A percentile compares a stretch with the other conserved stretches of the same genome.
These are phyloP conservation scores for Pimpla rufipes DNA, from an alignment of 2,888 invertebrate genomes.

Conservation along the genomic window DNA sequence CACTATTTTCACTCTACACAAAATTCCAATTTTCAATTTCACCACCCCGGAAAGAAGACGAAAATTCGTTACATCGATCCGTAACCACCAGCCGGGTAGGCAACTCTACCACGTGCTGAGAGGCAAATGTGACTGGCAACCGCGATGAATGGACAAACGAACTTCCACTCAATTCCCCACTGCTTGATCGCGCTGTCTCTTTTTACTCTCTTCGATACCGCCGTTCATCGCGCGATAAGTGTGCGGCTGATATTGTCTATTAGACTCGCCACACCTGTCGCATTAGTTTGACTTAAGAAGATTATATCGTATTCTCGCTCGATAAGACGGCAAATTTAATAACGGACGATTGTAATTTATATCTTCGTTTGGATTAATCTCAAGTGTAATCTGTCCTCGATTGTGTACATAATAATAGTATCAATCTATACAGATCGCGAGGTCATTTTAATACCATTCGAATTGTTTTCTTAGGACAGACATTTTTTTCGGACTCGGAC, in stretches of 20 bases:
- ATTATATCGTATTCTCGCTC: conserved; percentile 17
- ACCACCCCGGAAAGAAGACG: not conserved
- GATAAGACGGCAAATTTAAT: not conserved
- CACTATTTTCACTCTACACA: not conserved
- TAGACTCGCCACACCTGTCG: conserved; percentile 22
- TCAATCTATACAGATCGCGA: not conserved
- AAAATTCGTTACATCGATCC: not conserved
- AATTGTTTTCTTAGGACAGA: not conserved
- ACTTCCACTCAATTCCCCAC: conserved; percentile 61
- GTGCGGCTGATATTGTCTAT: conserved; percentile 21
- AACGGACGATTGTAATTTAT: conserved; percentile 1
- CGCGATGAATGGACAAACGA: conserved; percentile 58
- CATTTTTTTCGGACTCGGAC: not conserved
- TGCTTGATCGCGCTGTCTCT: conserved; percentile 15
- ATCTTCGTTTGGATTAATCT: not conserved
- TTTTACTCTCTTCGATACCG: not conserved
- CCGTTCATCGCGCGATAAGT: conserved; percentile 10
- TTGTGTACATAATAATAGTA: not conserved
- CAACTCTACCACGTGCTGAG: conserved; percentile 33
- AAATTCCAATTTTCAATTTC: conserved; percentile 9
- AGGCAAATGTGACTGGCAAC: conserved; percentile 55
- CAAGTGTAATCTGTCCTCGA: not conserved
- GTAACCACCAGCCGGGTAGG: too few species aligned
- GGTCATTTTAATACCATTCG: not conserved
- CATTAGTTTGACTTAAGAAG: conserved; percentile 20